These are phyloP conservation scores for Tympanoctomys barrerae DNA, from an alignment of 2,797 vertebrate species.

Conservation along the genomic window DNA sequence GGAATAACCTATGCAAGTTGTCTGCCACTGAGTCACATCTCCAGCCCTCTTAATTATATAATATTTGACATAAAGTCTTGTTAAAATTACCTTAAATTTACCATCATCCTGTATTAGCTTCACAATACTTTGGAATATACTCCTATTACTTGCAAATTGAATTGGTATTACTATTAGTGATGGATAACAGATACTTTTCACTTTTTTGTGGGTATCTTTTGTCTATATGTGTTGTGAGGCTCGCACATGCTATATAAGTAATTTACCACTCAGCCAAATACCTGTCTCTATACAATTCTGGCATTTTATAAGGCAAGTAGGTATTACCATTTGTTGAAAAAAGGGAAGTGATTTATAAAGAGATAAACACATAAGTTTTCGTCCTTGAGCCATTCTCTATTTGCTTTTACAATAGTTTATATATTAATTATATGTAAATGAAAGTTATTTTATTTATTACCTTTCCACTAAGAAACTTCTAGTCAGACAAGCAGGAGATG, in stretches of 20 bases:
- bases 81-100: background rate
- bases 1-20: background rate
- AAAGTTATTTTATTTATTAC: constrained; percentile 82
- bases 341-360: background rate
- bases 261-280: background rate
- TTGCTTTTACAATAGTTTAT: background rate
- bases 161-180: background rate
- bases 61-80: background rate
- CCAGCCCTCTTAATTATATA: background rate
- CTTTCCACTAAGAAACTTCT: constrained; percentile 91
- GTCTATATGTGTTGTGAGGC: background rate
- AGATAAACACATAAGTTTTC: constrained; percentile 39
- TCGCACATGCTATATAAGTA: background rate
- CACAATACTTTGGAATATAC: background rate
- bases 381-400: background rate
- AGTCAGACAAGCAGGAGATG: constrained; percentile 90
- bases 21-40: background rate
- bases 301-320: constrained; percentile 8
- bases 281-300: background rate
- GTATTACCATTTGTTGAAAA: background rate
- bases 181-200: background rate
- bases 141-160: background rate
- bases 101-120: too few species aligned
- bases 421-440: background rate
- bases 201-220: background rate